Conservation (phyloP, 2,113 vertebrate genomes). For the Heteronetta atricapilla region DNA sequence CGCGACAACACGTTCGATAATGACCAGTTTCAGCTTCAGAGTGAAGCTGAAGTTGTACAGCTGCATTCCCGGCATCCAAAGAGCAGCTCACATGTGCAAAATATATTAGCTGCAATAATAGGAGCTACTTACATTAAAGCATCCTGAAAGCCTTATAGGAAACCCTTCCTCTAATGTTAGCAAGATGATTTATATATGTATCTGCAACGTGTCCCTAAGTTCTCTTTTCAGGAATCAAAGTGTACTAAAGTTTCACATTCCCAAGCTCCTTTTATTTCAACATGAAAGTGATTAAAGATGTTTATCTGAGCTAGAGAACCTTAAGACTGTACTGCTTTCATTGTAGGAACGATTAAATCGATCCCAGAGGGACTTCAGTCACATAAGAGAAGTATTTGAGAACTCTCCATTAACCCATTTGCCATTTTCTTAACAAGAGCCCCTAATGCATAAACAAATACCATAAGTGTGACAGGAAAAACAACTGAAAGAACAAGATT, state of each 20-base stretch:
- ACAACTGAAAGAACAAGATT: conserved; percentile 47
- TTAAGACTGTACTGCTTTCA: conserved; percentile 61
- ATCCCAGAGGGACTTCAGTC: conserved; percentile 49
- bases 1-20: neutral
- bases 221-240: conserved; percentile 72
- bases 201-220: conserved; percentile 61
- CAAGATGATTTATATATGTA: conserved; percentile 64
- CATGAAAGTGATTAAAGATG: conserved; percentile 80
- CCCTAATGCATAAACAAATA: conserved; percentile 65
- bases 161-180: conserved; percentile 59
- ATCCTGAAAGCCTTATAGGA: conserved; percentile 55
- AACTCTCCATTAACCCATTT: conserved; percentile 63
- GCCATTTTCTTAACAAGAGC: conserved; percentile 63
- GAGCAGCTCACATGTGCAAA: conserved; percentile 21
- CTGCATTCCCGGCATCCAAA: conserved; percentile 35
- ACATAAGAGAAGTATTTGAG: conserved; percentile 70
- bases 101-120: conserved; percentile 46
- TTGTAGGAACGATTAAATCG: conserved; percentile 69
- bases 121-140: conserved; percentile 50
- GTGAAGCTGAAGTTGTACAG: conserved; percentile 50
- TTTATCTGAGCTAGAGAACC: conserved; percentile 74
- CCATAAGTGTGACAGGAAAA: conserved; percentile 59
- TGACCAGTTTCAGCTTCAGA: conserved; percentile 27
- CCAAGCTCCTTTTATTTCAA: conserved; percentile 75
- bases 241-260: conserved; percentile 71